Conservation (phyloP, 2,888 invertebrate genomes). For the Colletes collaris region DNA sequence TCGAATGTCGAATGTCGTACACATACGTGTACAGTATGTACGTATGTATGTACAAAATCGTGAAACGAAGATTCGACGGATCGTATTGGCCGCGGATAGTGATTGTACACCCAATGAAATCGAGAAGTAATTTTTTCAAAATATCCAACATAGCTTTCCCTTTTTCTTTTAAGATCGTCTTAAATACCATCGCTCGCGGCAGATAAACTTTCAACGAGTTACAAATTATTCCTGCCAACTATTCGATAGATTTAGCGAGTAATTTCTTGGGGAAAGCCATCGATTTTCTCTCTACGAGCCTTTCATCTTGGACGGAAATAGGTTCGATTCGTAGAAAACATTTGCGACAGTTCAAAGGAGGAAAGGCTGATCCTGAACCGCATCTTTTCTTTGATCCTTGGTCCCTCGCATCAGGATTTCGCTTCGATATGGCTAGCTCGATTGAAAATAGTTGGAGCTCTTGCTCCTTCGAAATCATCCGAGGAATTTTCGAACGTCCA, state of each 20-base stretch:
- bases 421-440: constrained; percentile 23
- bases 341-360: constrained; percentile 40
- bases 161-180: no score
- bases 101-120: no score
- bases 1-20: no score
- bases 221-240: no score
- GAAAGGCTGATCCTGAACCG: constrained; percentile 11
- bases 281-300: background rate
- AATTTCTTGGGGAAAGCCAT: constrained; percentile 27
- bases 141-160: no score
- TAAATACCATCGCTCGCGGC: no score
- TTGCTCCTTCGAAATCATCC: constrained; percentile 4
- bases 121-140: no score
- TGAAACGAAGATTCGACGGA: no score
- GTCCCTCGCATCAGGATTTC: constrained; percentile 31
- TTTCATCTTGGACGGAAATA: constrained; percentile 18
- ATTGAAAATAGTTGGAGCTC: constrained; percentile 36
- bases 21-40: no score
- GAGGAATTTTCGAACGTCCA: constrained; percentile 15
- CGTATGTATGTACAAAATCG: no score
- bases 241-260: constrained; percentile 3
- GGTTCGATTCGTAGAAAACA: constrained; percentile 33
- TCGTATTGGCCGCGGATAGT: no score
- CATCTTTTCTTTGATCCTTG: constrained; percentile 41
- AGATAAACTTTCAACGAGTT: no score